phyloP scores from a whole-genome alignment of 2,888 invertebrate genomes.

The Drosophila quinaria region DNA sequence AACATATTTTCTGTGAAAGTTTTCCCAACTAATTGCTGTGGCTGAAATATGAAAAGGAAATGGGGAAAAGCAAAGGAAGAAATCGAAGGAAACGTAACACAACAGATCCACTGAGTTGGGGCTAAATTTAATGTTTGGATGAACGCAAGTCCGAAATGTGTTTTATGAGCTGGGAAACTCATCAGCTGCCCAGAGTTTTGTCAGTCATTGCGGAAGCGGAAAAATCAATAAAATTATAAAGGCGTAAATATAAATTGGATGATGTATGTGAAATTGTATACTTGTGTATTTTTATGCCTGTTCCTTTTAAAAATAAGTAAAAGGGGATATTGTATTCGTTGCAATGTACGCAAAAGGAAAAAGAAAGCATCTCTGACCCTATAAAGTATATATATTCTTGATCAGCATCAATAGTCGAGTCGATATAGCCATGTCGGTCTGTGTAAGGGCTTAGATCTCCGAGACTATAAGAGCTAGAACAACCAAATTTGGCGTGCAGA shows the following conservation, averaged over 20 bases:
- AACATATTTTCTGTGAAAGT: constrained; percentile 5
- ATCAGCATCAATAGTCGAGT: too few relatives aligned
- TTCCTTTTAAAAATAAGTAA: too few relatives aligned
- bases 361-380: too few relatives aligned
- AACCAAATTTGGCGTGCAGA: too few relatives aligned
- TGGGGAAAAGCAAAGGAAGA: constrained; percentile 18
- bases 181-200: constrained; percentile 66
- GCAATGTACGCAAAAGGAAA: too few relatives aligned
- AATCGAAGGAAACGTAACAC: not conserved
- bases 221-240: constrained; percentile 80
- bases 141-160: constrained; percentile 26
- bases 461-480: too few relatives aligned
- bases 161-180: constrained; percentile 62
- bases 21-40: constrained; percentile 57
- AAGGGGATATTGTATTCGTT: too few relatives aligned
- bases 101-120: constrained; percentile 10
- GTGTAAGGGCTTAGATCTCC: too few relatives aligned
- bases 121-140: constrained; percentile 45
- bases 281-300: not conserved
- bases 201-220: constrained; percentile 60
- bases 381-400: too few relatives aligned
- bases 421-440: too few relatives aligned
- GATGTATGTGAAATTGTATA: constrained; percentile 9
- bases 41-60: constrained; percentile 63
- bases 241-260: constrained; percentile 73